Conservation (phyloP, 2,113 vertebrate genomes). For the Plecotus auritus region DNA sequence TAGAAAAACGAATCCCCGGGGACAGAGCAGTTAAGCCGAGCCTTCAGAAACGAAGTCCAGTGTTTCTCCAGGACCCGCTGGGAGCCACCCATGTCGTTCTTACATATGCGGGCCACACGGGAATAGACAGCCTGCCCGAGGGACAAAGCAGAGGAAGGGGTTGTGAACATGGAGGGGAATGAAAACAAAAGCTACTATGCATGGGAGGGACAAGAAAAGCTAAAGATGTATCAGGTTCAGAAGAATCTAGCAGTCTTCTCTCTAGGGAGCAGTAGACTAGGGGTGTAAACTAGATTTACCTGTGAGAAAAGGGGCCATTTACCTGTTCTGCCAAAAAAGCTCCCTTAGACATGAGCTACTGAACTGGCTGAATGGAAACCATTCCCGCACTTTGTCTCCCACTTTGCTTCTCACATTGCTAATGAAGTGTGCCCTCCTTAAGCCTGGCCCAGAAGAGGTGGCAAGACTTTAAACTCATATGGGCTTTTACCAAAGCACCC, state of each 20-base stretch:
- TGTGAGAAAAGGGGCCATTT: not conserved
- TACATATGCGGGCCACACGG: constrained; percentile 97
- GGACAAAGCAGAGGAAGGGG: not conserved
- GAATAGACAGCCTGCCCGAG: constrained; percentile 92
- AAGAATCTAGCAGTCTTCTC: constrained; percentile 45
- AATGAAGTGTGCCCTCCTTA: constrained; percentile 76
- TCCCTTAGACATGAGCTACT: not conserved
- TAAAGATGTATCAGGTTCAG: constrained; percentile 33
- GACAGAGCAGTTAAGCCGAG: constrained; percentile 96
- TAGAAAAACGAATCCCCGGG: constrained; percentile 99
- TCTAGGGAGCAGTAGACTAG: not conserved
- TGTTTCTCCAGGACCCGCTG: constrained; percentile 98
- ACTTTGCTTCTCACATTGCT: constrained; percentile 40
- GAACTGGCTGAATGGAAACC: not conserved
- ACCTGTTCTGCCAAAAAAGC: not conserved
- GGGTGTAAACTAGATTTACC: constrained; percentile 49
- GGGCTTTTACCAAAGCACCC: not conserved
- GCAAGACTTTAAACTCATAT: not conserved
- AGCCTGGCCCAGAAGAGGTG: not conserved
- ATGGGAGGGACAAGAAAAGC: constrained; percentile 22
- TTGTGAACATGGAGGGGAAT: constrained; percentile 33
- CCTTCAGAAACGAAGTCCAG: constrained; percentile 98
- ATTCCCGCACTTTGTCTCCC: not conserved
- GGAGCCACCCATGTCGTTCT: constrained; percentile 98
- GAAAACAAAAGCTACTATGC: constrained; percentile 60